Base-by-base conservation (phyloP, 2,797 vertebrate genomes). In the Smutsia temminckii region DNA sequence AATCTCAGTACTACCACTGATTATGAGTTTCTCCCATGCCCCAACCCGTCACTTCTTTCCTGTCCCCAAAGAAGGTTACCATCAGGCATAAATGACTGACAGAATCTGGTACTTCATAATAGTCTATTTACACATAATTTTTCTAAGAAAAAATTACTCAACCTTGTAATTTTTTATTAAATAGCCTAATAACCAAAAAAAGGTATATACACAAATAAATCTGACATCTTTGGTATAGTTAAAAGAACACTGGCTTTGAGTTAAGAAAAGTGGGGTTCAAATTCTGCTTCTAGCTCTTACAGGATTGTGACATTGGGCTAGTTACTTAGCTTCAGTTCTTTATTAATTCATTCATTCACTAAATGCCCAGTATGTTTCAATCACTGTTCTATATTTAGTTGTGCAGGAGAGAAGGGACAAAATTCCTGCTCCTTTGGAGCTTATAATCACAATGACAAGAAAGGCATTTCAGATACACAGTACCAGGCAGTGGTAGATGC, bases 401-500 rank as follows among this genome's bases (percentile, higher is more conserved):
- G 27, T 63, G 51, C 1, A 49, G 40, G 69, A 77, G 27, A 89
- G 40, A 95, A 68, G 23, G 86, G 63, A 88, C 18, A 89, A 78
- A 55, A n/a, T 17, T 88, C 8, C 53, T 55, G 11, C 16, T 72
- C 34, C 29, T 95, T 95, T 95, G 11, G 29, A 23, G 25, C 29
- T 92, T 80, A 66, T 11, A 51, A 69, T 20, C 18, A 68, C 21
- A 72, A 91, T 78, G n/a, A 37, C 12, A 66, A 77, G 66, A 51
- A 92, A 86, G 34, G 91, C 23, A 53, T 84, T 93, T 86, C 68
- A 87, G 66, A 85, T 85, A 46, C 64, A 80, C 17, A 89, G 32
- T 17, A 21, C 27, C 46, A 32, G 21, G 21, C 72, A 59, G 32
- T 64, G 27, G 20, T 34, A 90, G 85, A 23, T 71, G 42, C 32